These are phyloP conservation scores for Cheilosia pagana DNA, from an alignment of 2,888 invertebrate genomes.

Conservation along the genomic window DNA sequence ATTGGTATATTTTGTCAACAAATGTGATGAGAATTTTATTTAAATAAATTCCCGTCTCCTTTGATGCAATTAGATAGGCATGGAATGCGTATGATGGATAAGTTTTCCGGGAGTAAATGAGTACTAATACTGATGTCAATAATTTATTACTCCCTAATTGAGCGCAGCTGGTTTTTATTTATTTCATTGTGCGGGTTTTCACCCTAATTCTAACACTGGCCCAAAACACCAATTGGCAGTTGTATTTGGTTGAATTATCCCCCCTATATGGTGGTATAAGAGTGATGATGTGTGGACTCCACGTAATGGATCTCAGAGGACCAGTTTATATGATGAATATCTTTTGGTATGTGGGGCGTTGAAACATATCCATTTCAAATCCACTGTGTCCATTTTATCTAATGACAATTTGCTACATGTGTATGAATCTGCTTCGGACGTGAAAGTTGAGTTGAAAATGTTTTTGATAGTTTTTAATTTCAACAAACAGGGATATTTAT, in stretches of 20 bases:
- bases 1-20: not conserved
- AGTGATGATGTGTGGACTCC: constrained; percentile 71
- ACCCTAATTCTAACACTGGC: constrained; percentile 52
- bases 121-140: constrained; percentile 51
- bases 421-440: constrained; percentile 7
- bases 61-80: constrained; percentile 48
- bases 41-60: constrained; percentile 21
- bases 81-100: constrained; percentile 30
- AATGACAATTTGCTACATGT: constrained; percentile 43
- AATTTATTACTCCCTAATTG: constrained; percentile 72
- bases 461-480: constrained; percentile 24
- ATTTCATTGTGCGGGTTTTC: constrained; percentile 36
- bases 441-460: constrained; percentile 1
- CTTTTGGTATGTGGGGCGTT: constrained; percentile 28
- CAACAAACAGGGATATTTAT: not conserved
- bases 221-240: constrained; percentile 41
- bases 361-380: constrained; percentile 62
- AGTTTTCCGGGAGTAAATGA: constrained; percentile 14
- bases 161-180: constrained; percentile 66
- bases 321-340: constrained; percentile 65
- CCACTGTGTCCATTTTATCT: constrained; percentile 64
- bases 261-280: constrained; percentile 65
- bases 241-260: constrained; percentile 60
- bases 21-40: constrained; percentile 21
- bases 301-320: constrained; percentile 67